Percentiles rank a stretch among this genome's conserved stretches.
Evolutionary conservation across 1,140 invertebrate species (phyloP).

Genomic region (Dinoponera quadriceps): DNA sequence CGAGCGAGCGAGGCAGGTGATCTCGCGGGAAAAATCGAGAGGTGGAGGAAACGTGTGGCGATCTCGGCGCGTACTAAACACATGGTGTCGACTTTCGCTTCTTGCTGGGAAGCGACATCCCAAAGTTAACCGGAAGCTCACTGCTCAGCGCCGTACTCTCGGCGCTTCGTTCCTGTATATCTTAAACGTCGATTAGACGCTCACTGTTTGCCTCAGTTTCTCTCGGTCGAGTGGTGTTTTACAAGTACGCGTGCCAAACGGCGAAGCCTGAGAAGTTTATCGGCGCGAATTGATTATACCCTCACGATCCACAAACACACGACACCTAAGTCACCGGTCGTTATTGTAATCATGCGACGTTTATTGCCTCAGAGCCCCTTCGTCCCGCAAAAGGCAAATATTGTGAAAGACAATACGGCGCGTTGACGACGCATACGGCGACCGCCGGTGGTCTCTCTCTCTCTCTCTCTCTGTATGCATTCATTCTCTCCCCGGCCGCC

Average conservation of each 20-base stretch:
- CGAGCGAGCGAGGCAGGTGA: not conserved
- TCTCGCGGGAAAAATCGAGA: constrained; percentile 30
- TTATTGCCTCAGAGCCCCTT: constrained; percentile 31
- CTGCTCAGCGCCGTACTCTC: too few relatives aligned
- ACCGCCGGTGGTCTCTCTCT: constrained; percentile 20
- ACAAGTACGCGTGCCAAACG: too few relatives aligned
- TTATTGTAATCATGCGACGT: constrained; percentile 56
- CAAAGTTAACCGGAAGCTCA: too few relatives aligned
- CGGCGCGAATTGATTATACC: constrained; percentile 47
- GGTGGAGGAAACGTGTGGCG: constrained; percentile 22
- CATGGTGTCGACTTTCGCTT: too few relatives aligned
- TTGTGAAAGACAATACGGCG: constrained; percentile 57
- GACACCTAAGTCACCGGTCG: constrained; percentile 37
- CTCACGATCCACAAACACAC: constrained; percentile 49
- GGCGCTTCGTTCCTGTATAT: too few relatives aligned
- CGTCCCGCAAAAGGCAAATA: constrained; percentile 33
- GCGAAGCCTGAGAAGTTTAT: constrained; percentile 17
- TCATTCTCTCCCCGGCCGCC: not conserved
- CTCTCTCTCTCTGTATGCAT: too few relatives aligned
- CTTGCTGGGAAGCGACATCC: too few relatives aligned
- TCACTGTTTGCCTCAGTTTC: too few relatives aligned
- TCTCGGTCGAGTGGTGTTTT: too few relatives aligned
- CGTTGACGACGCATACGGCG: constrained; percentile 38
- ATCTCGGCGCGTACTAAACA: constrained; percentile 10
- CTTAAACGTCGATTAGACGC: too few relatives aligned